A percentile compares a stretch with the other conserved stretches of the same genome.
These are phyloP conservation scores for Clarias laeviceps DNA, from an alignment of 2,797 vertebrate genomes.

Conservation along the genomic window DNA sequence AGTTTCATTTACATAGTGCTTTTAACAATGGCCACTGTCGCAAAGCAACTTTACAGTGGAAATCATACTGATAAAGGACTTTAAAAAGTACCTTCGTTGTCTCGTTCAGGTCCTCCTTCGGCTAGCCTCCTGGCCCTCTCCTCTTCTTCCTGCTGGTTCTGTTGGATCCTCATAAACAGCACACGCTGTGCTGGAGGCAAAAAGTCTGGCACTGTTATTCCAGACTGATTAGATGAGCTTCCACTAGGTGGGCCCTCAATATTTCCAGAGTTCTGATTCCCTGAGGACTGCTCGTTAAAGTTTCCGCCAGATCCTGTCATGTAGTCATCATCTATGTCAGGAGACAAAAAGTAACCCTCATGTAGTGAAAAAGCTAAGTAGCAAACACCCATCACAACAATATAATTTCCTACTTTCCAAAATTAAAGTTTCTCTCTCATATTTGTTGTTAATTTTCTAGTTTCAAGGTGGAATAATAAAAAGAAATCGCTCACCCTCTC, in stretches of 20 bases:
- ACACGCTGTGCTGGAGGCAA: slow-evolving; percentile 90
- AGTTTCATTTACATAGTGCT: too few relatives aligned
- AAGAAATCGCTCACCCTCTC: slow-evolving; percentile 73
- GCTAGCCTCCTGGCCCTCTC: slow-evolving; percentile 86
- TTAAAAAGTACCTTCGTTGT: slow-evolving; percentile 80
- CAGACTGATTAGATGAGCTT: slow-evolving; percentile 66
- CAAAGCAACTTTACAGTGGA: neutral
- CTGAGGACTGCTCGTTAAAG: slow-evolving; percentile 69
- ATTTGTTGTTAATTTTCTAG: neutral
- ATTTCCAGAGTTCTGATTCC: slow-evolving; percentile 63
- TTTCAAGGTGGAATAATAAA: neutral
- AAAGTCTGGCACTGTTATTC: slow-evolving; percentile 85
- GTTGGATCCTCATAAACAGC: slow-evolving; percentile 92
- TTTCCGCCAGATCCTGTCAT: slow-evolving; percentile 68
- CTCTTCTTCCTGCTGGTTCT: slow-evolving; percentile 95
- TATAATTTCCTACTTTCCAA: neutral
- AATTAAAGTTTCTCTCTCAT: neutral
- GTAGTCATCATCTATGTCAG: slow-evolving; percentile 76
- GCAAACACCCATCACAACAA: neutral
- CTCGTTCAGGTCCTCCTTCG: slow-evolving; percentile 78
- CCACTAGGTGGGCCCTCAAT: slow-evolving; percentile 67
- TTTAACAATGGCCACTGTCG: too few relatives aligned
- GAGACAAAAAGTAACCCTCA: neutral
- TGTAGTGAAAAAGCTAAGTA: neutral
- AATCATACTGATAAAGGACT: neutral